Percentiles rank a stretch among this genome's conserved stretches.
Evolutionary conservation across 2,888 invertebrate genomes (phyloP).

Genomic region (Orchestes rusci): DNA sequence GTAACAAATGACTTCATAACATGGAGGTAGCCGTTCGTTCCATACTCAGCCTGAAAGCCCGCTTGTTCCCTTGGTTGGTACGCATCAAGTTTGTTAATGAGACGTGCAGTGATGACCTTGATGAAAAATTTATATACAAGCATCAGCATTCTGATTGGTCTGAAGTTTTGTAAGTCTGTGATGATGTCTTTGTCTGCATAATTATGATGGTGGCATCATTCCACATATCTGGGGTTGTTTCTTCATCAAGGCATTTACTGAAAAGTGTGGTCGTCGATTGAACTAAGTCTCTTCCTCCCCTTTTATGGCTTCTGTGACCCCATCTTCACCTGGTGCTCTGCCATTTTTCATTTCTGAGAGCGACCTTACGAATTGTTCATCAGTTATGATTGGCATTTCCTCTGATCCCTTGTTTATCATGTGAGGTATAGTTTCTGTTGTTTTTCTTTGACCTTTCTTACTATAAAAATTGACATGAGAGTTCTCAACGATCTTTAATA

Average conservation of each 20-base stretch:
- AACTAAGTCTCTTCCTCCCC: no score
- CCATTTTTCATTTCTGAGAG: constrained; percentile 1
- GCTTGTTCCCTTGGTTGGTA: constrained; percentile 4
- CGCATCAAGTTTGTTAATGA: background rate
- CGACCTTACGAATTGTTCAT: background rate
- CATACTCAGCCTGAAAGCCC: constrained; percentile 3
- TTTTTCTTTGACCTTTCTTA: background rate
- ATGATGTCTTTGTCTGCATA: no score
- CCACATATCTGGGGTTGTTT: background rate
- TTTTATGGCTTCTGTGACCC: constrained; percentile 2
- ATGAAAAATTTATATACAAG: background rate
- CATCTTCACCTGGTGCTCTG: constrained; percentile 3
- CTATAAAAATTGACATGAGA: background rate
- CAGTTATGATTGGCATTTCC: constrained; percentile 4
- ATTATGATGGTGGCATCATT: constrained; percentile 3
- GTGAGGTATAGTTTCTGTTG: background rate
- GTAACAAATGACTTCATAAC: constrained; percentile 2
- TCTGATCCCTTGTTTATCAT: constrained; percentile 3
- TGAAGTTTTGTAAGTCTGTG: constrained; percentile 3
- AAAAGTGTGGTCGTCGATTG: background rate
- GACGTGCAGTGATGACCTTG: background rate
- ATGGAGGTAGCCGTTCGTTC: constrained; percentile 4
- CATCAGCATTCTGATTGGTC: background rate
- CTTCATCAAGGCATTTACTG: no score
- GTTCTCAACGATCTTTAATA: constrained; percentile 2